phyloP scores from a whole-genome alignment of 2,113 vertebrate species.

The Pelecanoides urinatrix region DNA sequence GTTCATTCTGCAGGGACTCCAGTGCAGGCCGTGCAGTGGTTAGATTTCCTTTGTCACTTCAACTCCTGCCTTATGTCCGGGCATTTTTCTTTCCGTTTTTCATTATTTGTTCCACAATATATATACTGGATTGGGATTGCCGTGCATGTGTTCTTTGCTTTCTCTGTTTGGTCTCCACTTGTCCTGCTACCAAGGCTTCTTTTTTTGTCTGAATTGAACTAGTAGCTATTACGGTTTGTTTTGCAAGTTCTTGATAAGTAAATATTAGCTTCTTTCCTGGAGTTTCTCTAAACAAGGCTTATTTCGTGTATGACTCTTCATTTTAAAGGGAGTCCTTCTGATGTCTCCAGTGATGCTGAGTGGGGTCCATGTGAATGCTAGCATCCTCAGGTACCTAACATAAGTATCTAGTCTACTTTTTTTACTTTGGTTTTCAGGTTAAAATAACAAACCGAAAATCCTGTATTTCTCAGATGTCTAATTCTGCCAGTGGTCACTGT shows the following conservation, averaged over 20 bases:
- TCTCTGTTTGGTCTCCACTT: neutral
- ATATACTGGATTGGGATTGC: neutral
- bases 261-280: neutral
- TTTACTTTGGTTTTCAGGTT: neutral
- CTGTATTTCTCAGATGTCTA: neutral
- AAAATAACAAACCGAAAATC: neutral
- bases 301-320: neutral
- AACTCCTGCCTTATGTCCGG: neutral
- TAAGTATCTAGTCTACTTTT: neutral
- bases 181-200: neutral
- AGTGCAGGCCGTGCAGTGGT: neutral
- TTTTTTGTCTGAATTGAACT: neutral
- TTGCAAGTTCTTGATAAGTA: neutral
- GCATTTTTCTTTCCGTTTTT: neutral
- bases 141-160: accelerated
- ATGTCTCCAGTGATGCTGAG: neutral
- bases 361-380: neutral
- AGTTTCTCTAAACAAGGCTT: neutral
- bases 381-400: accelerated
- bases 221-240: neutral
- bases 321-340: neutral
- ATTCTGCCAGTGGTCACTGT: neutral
- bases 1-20: neutral
- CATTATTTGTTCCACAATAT: neutral
- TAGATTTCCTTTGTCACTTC: neutral